A percentile compares a stretch with the other conserved stretches of the same genome.
These are phyloP conservation scores for Eupeodes latifasciatus DNA, from an alignment of 2,888 invertebrate genomes.

Conservation along the genomic window DNA sequence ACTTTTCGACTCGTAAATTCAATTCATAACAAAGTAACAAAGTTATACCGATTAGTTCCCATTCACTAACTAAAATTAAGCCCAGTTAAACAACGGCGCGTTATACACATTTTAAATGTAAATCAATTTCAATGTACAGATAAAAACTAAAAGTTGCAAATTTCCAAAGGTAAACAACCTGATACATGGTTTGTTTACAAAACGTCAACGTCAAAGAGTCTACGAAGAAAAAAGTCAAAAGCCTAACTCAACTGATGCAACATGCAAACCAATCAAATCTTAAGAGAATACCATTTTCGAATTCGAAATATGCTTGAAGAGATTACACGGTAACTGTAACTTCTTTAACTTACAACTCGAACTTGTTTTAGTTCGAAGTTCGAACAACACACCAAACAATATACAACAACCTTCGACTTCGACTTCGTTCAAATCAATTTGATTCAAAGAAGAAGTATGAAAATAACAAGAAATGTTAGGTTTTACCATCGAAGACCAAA, in stretches of 20 bases:
- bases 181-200: slow-evolving; percentile 70
- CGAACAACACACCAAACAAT: neutral
- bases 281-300: slow-evolving; percentile 58
- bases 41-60: neutral
- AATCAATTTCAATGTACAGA: slow-evolving; percentile 7
- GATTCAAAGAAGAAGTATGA: slow-evolving; percentile 27
- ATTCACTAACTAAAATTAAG: neutral
- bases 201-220: slow-evolving; percentile 47
- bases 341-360: slow-evolving; percentile 7
- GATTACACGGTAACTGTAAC: neutral
- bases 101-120: neutral
- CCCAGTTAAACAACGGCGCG: neutral
- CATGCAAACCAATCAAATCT: neutral
- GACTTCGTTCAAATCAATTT: slow-evolving; percentile 10
- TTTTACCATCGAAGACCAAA: slow-evolving; percentile 54
- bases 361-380: slow-evolving; percentile 24
- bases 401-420: slow-evolving; percentile 10
- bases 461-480: slow-evolving; percentile 48
- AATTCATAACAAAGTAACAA: too few relatives aligned
- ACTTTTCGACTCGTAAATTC: too few relatives aligned
- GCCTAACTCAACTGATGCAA: neutral
- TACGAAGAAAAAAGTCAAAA: neutral
- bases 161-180: slow-evolving; percentile 73
- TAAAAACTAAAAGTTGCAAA: slow-evolving; percentile 41
- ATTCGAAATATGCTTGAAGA: slow-evolving; percentile 46